Base-by-base conservation (phyloP, 1,140 invertebrate species). In the Drosophila fuyamai region DNA sequence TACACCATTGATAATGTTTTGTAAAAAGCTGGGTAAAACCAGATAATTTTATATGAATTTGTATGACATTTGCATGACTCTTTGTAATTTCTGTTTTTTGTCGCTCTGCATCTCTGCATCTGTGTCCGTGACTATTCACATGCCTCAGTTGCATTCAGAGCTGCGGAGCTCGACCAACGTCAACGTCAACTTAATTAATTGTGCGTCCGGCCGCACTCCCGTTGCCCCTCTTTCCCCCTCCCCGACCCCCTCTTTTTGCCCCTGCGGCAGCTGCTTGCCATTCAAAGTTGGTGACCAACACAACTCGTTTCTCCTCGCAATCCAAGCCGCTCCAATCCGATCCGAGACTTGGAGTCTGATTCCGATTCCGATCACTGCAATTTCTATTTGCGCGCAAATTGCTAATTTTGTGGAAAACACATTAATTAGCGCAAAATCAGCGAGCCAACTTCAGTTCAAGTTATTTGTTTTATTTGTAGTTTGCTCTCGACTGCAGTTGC, bases 361-460 rank as follows among this genome's bases (percentile, higher is more conserved):
- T 61, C 54, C 50, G 65, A 71, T 71, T 61, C 71, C 58, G 63
- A 61, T 61, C 70, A 70, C 27, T 32, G 79, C 76, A 80, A 89
- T 88, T 88, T 88, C 84, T 88, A 88, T 86, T 86, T 83, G 81
- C 63, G 83, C 76, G 79, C 79, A 85, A 88, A 89, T 88, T 88
- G 84, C 84, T 81, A 89, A 89, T 88, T 89, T 88, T 89, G 84
- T 88, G 84, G 84, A 81, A 86, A 91, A 83, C 79, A 83, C 86
- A 90, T 90, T 90, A 91, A 90, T 90, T 90, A 90, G 88, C 74
- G 82, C 88, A 79, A 90, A 88, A 88, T 80, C 76, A 77, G 76
- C 73, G 63, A 53, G 63, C 77, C 62, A 82, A 86, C 63, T 70
- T 62, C 59, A 75, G 66, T 47, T 70, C 7, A 8, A 70, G 67